Conservation (phyloP, 2,888 invertebrate genomes). For the Hyposoter dolosus region DNA sequence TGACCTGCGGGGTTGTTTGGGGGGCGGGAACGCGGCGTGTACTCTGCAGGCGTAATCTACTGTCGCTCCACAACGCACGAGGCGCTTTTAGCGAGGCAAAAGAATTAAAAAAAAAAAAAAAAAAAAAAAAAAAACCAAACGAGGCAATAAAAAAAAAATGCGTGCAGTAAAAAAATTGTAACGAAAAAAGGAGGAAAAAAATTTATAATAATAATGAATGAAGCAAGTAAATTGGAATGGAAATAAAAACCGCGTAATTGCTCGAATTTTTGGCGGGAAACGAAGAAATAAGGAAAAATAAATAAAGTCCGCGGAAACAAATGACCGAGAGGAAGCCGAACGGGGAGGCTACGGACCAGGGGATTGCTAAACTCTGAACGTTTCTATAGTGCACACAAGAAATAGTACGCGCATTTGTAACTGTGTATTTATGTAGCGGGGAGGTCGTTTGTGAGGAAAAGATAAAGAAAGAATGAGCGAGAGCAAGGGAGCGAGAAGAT, state of each 20-base stretch:
- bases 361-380: constrained; percentile 17
- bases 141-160: constrained; percentile 75
- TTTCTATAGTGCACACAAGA: constrained; percentile 8
- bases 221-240: constrained; percentile 59
- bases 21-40: neutral
- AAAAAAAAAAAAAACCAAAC: constrained; percentile 67
- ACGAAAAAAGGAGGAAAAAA: constrained; percentile 70
- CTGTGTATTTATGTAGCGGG: neutral
- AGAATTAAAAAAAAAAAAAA: constrained; percentile 75
- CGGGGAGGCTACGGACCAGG: too few species aligned
- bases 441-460: neutral
- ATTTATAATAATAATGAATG: constrained; percentile 72
- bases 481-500: neutral
- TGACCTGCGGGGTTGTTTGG: constrained; percentile 7
- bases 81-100: constrained; percentile 21
- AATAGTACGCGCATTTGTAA: constrained; percentile 22
- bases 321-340: constrained; percentile 45
- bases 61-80: constrained; percentile 15
- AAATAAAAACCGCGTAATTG: constrained; percentile 67
- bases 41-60: constrained; percentile 7
- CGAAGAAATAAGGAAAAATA: constrained; percentile 46
- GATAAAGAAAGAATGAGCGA: neutral
- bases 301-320: constrained; percentile 57
- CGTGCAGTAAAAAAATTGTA: constrained; percentile 46
- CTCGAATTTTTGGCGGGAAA: constrained; percentile 1